A percentile compares a stretch with the other conserved stretches of the same genome.
phyloP scores from a whole-genome alignment of 2,113 vertebrate genomes.

The Cathartes aura region DNA sequence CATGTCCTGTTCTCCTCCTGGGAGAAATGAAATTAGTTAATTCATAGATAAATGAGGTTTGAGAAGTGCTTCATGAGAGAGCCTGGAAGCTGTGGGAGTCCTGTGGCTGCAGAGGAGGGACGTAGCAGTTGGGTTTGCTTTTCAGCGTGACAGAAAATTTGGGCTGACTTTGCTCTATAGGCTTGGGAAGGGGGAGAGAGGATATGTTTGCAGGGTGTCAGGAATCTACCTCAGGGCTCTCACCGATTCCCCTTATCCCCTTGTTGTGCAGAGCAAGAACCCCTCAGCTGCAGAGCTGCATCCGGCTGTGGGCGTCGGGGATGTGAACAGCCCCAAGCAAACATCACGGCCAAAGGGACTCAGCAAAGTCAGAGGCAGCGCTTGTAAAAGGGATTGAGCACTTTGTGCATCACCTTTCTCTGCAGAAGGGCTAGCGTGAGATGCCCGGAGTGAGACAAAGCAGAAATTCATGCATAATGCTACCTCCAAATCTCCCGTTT shows the following conservation, averaged over 20 bases:
- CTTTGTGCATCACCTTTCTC: not conserved
- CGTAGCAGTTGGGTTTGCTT: not conserved
- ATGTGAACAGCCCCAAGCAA: not conserved
- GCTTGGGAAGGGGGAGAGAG: not conserved
- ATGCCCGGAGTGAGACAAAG: not conserved
- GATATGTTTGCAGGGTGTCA: not conserved
- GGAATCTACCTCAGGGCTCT: not conserved
- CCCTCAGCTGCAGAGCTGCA: not conserved
- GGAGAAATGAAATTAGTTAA: not conserved
- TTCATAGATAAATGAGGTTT: not conserved
- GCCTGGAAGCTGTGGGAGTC: not conserved
- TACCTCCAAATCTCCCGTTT: not conserved
- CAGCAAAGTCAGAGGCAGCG: not conserved
- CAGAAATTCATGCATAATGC: not conserved
- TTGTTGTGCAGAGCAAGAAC: not conserved
- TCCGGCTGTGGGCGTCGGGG: fast-evolving
- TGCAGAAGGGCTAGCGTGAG: not conserved
- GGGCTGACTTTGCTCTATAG: not conserved
- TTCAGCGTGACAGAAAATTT: not conserved
- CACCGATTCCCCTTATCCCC: not conserved
- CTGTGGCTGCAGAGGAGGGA: not conserved
- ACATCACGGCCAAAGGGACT: not conserved
- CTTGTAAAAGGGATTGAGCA: not conserved
- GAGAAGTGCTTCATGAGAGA: not conserved
- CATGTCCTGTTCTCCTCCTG: not conserved